phyloP scores from a whole-genome alignment of 2,113 vertebrate species.

The Nycticorax nycticorax region DNA sequence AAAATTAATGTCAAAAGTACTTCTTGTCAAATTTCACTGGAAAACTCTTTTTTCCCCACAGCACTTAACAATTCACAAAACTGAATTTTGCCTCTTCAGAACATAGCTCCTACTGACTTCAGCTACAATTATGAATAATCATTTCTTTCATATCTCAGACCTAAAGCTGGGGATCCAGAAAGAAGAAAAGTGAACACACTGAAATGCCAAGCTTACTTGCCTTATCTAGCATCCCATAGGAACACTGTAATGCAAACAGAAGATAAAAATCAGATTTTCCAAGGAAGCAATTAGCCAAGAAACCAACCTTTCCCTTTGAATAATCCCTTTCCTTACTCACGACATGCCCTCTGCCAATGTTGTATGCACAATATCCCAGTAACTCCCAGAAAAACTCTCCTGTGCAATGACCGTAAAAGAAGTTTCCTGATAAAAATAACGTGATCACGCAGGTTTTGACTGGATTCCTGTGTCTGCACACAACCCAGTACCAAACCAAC shows the following conservation, averaged over 20 bases:
- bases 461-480: background rate
- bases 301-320: background rate
- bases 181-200: background rate
- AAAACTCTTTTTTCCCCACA: background rate
- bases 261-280: conserved; percentile 7
- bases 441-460: background rate
- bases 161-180: background rate
- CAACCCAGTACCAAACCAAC: background rate
- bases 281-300: background rate
- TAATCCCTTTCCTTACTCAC: background rate
- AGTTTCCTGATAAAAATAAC: background rate
- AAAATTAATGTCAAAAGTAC: background rate
- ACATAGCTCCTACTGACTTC: background rate
- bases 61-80: background rate
- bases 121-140: background rate
- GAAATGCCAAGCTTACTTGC: background rate
- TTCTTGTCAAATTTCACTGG: background rate
- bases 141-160: background rate
- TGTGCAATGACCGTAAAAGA: background rate
- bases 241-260: background rate
- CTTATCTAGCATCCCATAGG: background rate
- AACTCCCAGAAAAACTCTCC: background rate
- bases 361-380: background rate
- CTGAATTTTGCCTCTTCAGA: background rate
- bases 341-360: background rate